Evolutionary conservation across 2,888 invertebrate genomes (phyloP), one percentile per base, ranked within the genome.

Genomic region (Chaetogeoica ovagalla): DNA sequence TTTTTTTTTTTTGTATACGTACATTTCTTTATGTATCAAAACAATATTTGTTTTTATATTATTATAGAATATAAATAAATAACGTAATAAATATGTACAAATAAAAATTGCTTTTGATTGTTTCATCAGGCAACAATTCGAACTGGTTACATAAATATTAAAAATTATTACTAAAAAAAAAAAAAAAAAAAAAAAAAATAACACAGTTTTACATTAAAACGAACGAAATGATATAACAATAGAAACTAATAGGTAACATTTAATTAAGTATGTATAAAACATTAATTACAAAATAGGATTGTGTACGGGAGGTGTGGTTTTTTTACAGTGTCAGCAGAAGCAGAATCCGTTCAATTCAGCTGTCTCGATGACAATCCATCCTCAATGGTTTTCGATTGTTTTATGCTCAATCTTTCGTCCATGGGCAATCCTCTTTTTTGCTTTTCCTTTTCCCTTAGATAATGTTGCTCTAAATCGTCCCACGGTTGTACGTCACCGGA

Each of bases 401-500:
- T 57, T 57, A 43, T 57, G 39, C 65, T 66, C n/a, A 57, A 39
- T 39, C 57, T 21, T 39, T n/a, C 82, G 81, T n/a, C 83, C 84
- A 37, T 73, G 2, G 60, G 60, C 30, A 62, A 48, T 65, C 63
- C 74, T 60, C 19, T 70, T 37, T 21, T 70, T 55, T 70, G 43
- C n/a, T 70, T 74, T 74, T 75, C 65, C 15, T 75, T 75, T 57
- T 75, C 74, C 4, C 55, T 65, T 23, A 57, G 21, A 19, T 57
- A 66, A 63, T 77, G 71, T n/a, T 39, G 70, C 4, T 89, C 85
- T 0, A 90, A 88, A 82, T 91, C 89, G 84, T 94, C 93, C 93
- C 94, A 95, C 85, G 90, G 89, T 82, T 92, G 91, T 57, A 92
- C 89, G 63, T 94, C 91, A 0, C 92, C 94, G 83, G 91, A 91